Conservation (phyloP, 2,888 invertebrate species). For the Bruchidius siliquastri region DNA sequence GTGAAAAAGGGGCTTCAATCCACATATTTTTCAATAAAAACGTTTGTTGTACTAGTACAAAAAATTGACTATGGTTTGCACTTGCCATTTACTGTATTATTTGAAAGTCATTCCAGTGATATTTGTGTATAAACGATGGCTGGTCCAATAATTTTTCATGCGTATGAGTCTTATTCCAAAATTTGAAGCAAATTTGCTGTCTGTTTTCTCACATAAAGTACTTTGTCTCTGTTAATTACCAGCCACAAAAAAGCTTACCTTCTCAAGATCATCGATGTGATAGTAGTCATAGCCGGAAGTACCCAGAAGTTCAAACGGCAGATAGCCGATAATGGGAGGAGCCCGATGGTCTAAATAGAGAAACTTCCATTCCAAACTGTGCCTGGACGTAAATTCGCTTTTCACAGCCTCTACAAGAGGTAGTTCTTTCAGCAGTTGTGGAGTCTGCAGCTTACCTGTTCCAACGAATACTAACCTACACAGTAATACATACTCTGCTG, state of each 20-base stretch:
- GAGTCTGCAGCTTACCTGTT: constrained; percentile 74
- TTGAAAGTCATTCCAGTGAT: too few relatives aligned
- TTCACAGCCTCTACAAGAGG: constrained; percentile 71
- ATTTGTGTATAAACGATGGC: too few relatives aligned
- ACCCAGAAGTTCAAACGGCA: constrained; percentile 91
- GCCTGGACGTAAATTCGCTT: constrained; percentile 84
- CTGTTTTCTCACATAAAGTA: too few relatives aligned
- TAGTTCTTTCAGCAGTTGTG: constrained; percentile 81
- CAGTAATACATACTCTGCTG: constrained; percentile 9
- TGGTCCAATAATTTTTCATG: too few relatives aligned
- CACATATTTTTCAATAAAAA: too few relatives aligned
- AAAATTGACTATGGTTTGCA: too few relatives aligned
- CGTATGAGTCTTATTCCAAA: too few relatives aligned
- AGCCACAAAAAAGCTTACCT: constrained; percentile 37
- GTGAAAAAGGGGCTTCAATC: too few relatives aligned
- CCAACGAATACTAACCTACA: constrained; percentile 71
- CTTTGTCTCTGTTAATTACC: too few relatives aligned
- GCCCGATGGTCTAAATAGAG: constrained; percentile 76
- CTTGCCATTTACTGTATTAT: too few relatives aligned
- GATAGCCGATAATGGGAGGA: constrained; percentile 52
- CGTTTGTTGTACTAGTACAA: too few relatives aligned
- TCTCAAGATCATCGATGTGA: constrained; percentile 89
- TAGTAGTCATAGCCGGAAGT: constrained; percentile 96
- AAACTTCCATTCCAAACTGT: constrained; percentile 95
- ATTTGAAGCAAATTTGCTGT: too few relatives aligned